Base-by-base conservation (phyloP, 2,797 vertebrate species). In the Megaceryle alcyon region DNA sequence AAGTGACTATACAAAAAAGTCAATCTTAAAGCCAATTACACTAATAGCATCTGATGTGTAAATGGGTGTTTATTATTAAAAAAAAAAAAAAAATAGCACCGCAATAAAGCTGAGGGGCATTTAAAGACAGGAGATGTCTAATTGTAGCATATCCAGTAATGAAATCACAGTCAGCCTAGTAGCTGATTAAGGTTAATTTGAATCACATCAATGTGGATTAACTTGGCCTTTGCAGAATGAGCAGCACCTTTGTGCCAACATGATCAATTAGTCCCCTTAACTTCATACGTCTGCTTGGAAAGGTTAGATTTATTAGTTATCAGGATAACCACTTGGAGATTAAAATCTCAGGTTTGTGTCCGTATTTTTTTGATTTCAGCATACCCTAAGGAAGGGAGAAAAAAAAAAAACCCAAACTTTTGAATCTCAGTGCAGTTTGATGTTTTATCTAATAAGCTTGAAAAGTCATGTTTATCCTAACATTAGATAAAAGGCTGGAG, bases 131-230 rank as follows among this genome's bases (percentile, higher is more conserved):
- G 92, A 95, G 95, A 97, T 96, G 90, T 96, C 92, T 98, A 98
- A 98, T 97, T 98, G 97, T 93, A 97, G 70, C 96, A 96, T 97
- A 98, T 96, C 95, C 96, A 97, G 95, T 97, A 97, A 98, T 97
- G 95, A 98, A 98, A 98, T 98, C 97, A 96, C 96, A 97, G 95
- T 94, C 97, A 97, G 96, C 93, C 96, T 96, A 96, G 97, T 95
- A 97, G 96, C 97, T 98, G 98, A 98, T 98, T 98, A 98, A 98
- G 97, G 98, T 98, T 98, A 98, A 98, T 98, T 98, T 98, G 97
- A 98, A 98, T 98, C 97, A 98, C 97, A 98, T 98, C 98, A 98
- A 97, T 98, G 97, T 98, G 97, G 98, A 98, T 98, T 98, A 98
- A 97, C 78, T 92, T 98, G 97, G 97, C 97, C 98, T 98, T 98